Evolutionary conservation across 53 echinoderm and acorn worm genomes (phyloP), one percentile per base, ranked within the genome.

Genomic region (Apostichopus leukothele): DNA sequence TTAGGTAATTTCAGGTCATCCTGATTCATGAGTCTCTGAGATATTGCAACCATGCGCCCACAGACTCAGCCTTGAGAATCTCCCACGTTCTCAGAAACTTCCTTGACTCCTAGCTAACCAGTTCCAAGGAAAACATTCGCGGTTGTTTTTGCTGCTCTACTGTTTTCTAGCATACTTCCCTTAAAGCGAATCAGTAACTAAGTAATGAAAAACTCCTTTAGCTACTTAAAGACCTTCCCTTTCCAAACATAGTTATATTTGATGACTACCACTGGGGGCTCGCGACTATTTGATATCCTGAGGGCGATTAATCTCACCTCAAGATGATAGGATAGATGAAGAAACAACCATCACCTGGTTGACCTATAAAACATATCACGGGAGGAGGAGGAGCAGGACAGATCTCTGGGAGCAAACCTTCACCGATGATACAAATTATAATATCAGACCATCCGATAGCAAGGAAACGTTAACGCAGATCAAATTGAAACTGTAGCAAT

Each of bases 181-280:
- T 57, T 51, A 21, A 54, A 81, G 81, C 81, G 59, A 81, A 53
- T 81, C 81, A 53, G 81, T 81, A 81, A 81, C 81, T 81, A 81
- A 81, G 81, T 81, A 81, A 81, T 81, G 81, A 81, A 81, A 81
- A 81, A 81, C 81, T 81, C 81, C 81, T 81, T 81, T 81, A 81
- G 81, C 81, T 81, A 81, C 81, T 81, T 81, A 81, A 81, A 81
- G 81, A 81, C 81, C 81, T 81, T 81, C 81, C 81, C 81, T 81
- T 23, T 81, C 81, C 81, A 81, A 81, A 81, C 81, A 81, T 3
- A 81, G 81, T 21, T 81, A 54, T 81, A 81, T 81, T 81, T 81
- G 81, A 81, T 81, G 81, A 81, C 81, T 81, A 81, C 81, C 81
- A 81, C 81, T 81, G 81, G 81, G 81, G 81, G 81, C 81, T 81